These are phyloP conservation scores for Cremastinae sp. DNA, from an alignment of 2,888 invertebrate species.

Conservation along the genomic window DNA sequence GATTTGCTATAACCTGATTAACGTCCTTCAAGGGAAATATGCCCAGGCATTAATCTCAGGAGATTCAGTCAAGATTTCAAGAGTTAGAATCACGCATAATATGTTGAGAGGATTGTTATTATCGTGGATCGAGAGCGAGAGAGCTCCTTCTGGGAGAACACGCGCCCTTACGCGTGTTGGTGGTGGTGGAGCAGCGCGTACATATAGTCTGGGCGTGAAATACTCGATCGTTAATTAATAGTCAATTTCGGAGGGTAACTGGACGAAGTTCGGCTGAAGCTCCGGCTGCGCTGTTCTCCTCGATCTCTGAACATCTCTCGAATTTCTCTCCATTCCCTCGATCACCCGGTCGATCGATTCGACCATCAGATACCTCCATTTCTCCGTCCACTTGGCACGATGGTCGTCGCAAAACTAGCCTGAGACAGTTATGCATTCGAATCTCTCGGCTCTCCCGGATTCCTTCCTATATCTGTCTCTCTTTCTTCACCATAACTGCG, in stretches of 20 bases:
- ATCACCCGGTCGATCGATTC: constrained; percentile 6
- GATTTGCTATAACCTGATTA: too few species aligned
- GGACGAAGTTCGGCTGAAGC: constrained; percentile 42
- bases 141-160: constrained; percentile 24
- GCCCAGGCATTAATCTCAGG: constrained; percentile 39
- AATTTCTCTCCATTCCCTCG: neutral
- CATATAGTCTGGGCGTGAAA: too few species aligned
- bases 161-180: too few species aligned
- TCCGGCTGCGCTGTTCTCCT: neutral
- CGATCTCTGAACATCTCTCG: constrained; percentile 5
- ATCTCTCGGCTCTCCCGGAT: neutral
- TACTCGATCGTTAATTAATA: constrained; percentile 58
- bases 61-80: constrained; percentile 15
- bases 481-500: neutral
- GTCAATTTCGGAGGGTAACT: constrained; percentile 46
- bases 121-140: constrained; percentile 41
- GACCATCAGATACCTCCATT: too few species aligned
- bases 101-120: constrained; percentile 21
- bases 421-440: constrained; percentile 67
- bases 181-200: constrained; percentile 39
- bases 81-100: too few species aligned
- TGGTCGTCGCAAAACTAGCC: constrained; percentile 60
- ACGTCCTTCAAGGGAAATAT: constrained; percentile 1
- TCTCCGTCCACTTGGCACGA: constrained; percentile 39
- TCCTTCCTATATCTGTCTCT: neutral